A percentile compares a stretch with the other conserved stretches of the same genome.
These are phyloP conservation scores for Alectura lathami DNA, from an alignment of 2,113 vertebrate genomes.

Conservation along the genomic window DNA sequence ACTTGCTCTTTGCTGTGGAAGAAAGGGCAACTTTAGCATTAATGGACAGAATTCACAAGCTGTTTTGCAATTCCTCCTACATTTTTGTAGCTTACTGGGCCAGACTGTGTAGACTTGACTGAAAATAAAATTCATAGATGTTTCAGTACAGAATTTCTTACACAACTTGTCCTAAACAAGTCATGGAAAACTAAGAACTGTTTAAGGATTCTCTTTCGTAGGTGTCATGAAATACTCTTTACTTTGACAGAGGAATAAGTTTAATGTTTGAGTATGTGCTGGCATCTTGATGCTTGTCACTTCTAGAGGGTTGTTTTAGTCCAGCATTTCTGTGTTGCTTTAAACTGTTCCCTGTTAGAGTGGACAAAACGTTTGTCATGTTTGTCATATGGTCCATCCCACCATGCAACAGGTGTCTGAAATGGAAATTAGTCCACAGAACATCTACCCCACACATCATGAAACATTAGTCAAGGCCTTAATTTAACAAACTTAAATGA, in stretches of 20 bases:
- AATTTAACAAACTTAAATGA: background rate
- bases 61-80: conserved; percentile 53
- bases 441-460: background rate
- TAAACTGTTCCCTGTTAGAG: background rate
- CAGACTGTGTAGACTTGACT: conserved; percentile 25
- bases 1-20: conserved; percentile 1
- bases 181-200: conserved; percentile 20
- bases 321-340: background rate
- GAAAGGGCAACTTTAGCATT: conserved; percentile 40
- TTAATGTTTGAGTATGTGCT: conserved; percentile 36
- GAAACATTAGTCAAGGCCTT: background rate
- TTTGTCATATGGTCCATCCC: background rate
- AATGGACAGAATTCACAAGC: conserved; percentile 32
- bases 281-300: conserved; percentile 10
- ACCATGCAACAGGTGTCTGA: background rate
- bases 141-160: conserved; percentile 26
- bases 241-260: conserved; percentile 36
- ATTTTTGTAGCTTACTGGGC: conserved; percentile 31
- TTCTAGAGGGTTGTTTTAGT: conserved; percentile 13
- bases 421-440: background rate
- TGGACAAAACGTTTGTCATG: background rate
- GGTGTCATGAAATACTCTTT: conserved; percentile 48
- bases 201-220: conserved; percentile 46
- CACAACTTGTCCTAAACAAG: background rate
- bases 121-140: conserved; percentile 33